Base-by-base conservation (phyloP, 2,797 vertebrate genomes). In the Picus viridis region DNA sequence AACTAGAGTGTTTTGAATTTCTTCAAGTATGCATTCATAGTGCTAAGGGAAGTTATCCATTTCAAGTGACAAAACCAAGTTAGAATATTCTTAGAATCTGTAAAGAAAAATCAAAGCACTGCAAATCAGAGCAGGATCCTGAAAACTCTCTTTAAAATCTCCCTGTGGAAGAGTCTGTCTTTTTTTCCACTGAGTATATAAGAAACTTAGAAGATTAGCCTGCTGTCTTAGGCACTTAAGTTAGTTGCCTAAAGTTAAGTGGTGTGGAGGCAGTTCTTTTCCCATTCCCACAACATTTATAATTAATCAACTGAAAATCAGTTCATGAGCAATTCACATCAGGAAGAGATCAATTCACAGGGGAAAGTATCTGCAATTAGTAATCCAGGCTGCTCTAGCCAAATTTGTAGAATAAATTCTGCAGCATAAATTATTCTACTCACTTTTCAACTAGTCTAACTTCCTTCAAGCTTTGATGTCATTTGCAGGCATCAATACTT, bases 381-480 rank as follows among this genome's bases (percentile, higher is more conserved):
- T 90, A 88, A 93, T 94, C 88, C 85, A 84, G 88, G 56, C 68
- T 83, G 57, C 61, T 77, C 5, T 74, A 74, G 58, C n/a, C 91
- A 88, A 87, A 94, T 92, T 88, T 93, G 85, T 79, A 65, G 87
- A 89, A 88, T 80, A 92, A 93, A 91, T 96, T 88, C 92, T 83
- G 70, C 57, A 68, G 26, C 81, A 90, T 94, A 23, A 91, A 88
- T 94, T 95, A 89, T 89, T 95, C 76, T 57, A 63, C 91, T 93
- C 88, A 26, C 49, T 89, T 93, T 86, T 82, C 74, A 64, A 34
- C 59, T 63, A 70, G 20, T 86, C n/a, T 88, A 78, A 69, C 26
- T 75, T 88, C 19, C 61, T 93, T 88, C 81, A 86, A 91, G 39
- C 41, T 84, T 85, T 88, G 77, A 90, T 92, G 71, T 86, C 13